Evolutionary conservation across 2,797 vertebrate genomes (phyloP), one percentile per base, ranked within the genome.

Genomic region (Astyanax mexicanus): DNA sequence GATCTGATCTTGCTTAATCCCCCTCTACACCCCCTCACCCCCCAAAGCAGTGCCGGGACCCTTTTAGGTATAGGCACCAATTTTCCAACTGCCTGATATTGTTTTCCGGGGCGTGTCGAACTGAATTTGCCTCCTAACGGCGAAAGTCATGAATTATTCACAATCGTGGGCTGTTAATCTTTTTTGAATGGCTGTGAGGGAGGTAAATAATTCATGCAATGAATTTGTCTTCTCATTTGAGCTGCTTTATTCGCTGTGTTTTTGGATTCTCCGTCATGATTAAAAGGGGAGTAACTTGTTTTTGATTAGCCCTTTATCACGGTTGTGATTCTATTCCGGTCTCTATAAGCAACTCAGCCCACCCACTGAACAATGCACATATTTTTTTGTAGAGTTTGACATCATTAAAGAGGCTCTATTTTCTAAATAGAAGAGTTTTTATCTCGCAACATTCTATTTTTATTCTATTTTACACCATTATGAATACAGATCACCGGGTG

Each of bases 131-230:
- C 7, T 47, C 25, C 25, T 25, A 45, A 7, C 64, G 1, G 21
- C 35, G 52, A 62, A 47, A 21, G 17, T 23, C 17, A 62, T 76
- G 27, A 54, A 76, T 62, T 35, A 76, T 76, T 76, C 64, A 76
- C 47, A 15, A 11, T 9, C 11, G 40, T 58, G 47, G 35, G 25
- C 55, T 52, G 35, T 51, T 76, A 61, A 69, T 69, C 74, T 76
- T 61, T 62, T 76, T 76, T 61, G 55, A 69, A 38, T 29, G 44
- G 55, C 73, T 57, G 40, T 38, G 65, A 60, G 40, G 35, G 23
- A n/a, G 44, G 54, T 75, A 29, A 75, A 69, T 75, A 69, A 69
- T 75, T 69, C 27, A 69, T 69, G 57, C n/a, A 21, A 9, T 29
- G 35, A 52, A 40, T 75, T 68, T 58, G 19, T 45, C 27, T 29